phyloP scores from a whole-genome alignment of 2,797 vertebrate species.

The Sebastolobus alascanus region DNA sequence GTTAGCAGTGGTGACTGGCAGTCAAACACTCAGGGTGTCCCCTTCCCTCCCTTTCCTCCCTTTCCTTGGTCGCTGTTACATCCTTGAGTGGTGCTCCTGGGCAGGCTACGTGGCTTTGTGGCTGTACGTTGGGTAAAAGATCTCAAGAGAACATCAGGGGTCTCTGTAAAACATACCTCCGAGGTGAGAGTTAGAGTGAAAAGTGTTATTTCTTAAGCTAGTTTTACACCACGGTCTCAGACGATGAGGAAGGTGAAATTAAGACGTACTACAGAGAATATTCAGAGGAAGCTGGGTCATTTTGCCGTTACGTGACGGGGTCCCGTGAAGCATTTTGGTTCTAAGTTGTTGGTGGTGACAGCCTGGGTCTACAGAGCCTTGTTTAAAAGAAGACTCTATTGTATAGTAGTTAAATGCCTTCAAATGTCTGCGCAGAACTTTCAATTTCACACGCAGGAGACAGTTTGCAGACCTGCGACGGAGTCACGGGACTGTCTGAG shows the following conservation, averaged over 20 bases:
- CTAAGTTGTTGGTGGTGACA: neutral
- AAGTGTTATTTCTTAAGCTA: conserved; percentile 32
- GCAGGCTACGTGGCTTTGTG: neutral
- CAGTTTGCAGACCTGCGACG: neutral
- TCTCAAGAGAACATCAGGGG: neutral
- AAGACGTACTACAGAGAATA: neutral
- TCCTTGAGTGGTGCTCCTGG: neutral
- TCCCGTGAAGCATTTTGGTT: neutral
- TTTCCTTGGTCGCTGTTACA: conserved; percentile 22
- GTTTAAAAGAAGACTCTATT: neutral
- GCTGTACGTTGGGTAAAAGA: neutral
- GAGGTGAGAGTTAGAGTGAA: neutral
- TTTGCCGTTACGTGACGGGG: neutral
- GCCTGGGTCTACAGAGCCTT: neutral
- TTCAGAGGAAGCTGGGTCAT: neutral
- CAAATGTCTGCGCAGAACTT: neutral
- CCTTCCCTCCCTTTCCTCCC: neutral
- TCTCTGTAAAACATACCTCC: neutral
- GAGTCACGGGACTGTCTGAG: neutral
- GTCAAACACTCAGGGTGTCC: conserved; percentile 79
- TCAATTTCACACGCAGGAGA: neutral
- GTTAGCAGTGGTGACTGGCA: conserved; percentile 85
- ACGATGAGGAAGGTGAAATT: neutral
- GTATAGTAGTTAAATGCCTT: conserved; percentile 1
- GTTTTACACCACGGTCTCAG: conserved; percentile 15